phyloP scores from a whole-genome alignment of 2,888 invertebrate species.

The Chrysotoxum bicinctum region DNA sequence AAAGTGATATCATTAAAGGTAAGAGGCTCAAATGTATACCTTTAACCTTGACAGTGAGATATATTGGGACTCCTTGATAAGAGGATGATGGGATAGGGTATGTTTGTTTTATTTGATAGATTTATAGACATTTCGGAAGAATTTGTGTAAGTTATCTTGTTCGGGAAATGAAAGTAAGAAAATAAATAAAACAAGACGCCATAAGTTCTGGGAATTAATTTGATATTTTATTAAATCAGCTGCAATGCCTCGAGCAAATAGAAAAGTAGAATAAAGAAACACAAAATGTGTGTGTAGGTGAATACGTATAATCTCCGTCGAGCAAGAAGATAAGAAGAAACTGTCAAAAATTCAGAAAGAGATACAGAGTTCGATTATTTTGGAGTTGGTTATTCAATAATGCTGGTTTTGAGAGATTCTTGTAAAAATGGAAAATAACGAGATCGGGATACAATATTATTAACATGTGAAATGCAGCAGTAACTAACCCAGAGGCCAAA shows the following conservation, averaged over 20 bases:
- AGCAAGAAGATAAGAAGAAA: neutral
- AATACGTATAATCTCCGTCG: neutral
- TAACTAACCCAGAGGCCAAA: too few species aligned
- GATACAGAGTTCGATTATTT: too few species aligned
- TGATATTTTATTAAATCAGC: slow-evolving; percentile 17
- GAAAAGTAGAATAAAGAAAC: neutral
- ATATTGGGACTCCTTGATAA: slow-evolving; percentile 31
- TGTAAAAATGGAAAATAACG: too few species aligned
- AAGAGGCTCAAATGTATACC: neutral
- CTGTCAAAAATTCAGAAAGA: neutral
- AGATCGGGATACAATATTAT: too few species aligned
- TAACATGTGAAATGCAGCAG: too few species aligned
- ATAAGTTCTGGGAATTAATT: slow-evolving; percentile 21
- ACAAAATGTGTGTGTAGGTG: too few species aligned
- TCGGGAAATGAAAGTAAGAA: neutral
- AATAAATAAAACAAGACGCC: slow-evolving; percentile 28
- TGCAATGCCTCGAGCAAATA: neutral
- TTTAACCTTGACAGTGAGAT: slow-evolving; percentile 58
- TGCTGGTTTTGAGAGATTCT: too few species aligned
- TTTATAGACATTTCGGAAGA: neutral
- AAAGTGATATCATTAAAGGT: slow-evolving; percentile 24
- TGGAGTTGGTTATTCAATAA: too few species aligned
- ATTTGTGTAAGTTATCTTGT: slow-evolving; percentile 15
- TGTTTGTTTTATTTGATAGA: slow-evolving; percentile 15
- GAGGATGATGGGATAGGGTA: neutral